Evolutionary conservation across 2,888 invertebrate genomes (phyloP).

Genomic region (Plagodis pulveraria): DNA sequence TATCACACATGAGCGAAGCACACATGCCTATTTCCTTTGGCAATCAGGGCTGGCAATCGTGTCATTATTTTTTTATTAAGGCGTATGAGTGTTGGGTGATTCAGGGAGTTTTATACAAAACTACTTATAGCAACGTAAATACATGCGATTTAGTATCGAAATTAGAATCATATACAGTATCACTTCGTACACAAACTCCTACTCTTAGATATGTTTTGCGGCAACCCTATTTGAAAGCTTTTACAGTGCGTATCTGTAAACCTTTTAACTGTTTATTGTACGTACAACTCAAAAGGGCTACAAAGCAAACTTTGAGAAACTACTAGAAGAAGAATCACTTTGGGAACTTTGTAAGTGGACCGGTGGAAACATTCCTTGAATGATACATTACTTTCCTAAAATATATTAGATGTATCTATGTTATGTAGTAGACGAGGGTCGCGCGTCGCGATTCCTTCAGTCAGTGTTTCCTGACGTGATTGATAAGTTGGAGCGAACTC

Average conservation of each 20-base stretch:
- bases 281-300: slow-evolving; percentile 8
- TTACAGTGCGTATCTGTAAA: slow-evolving; percentile 15
- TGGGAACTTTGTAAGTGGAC: slow-evolving; percentile 11
- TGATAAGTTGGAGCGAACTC: too few species aligned
- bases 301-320: slow-evolving; percentile 19
- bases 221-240: slow-evolving; percentile 19
- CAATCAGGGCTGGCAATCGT: slow-evolving; percentile 13
- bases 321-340: slow-evolving; percentile 7
- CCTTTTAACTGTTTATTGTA: slow-evolving; percentile 27
- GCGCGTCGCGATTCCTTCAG: too few species aligned
- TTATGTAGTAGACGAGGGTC: too few species aligned
- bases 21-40: slow-evolving; percentile 15
- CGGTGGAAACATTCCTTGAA: slow-evolving; percentile 2
- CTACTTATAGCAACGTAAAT: too few species aligned
- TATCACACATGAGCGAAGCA: slow-evolving; percentile 15
- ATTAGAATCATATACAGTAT: too few species aligned
- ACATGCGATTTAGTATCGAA: too few species aligned
- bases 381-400: slow-evolving; percentile 2
- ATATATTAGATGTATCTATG: too few species aligned
- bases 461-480: too few species aligned
- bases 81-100: neutral
- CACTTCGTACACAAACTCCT: neutral
- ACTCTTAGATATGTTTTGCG: neutral
- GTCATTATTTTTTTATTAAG: neutral
- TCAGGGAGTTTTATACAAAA: too few species aligned